phyloP scores from a whole-genome alignment of 2,797 vertebrate species.

The Chloroceryle amazona region DNA sequence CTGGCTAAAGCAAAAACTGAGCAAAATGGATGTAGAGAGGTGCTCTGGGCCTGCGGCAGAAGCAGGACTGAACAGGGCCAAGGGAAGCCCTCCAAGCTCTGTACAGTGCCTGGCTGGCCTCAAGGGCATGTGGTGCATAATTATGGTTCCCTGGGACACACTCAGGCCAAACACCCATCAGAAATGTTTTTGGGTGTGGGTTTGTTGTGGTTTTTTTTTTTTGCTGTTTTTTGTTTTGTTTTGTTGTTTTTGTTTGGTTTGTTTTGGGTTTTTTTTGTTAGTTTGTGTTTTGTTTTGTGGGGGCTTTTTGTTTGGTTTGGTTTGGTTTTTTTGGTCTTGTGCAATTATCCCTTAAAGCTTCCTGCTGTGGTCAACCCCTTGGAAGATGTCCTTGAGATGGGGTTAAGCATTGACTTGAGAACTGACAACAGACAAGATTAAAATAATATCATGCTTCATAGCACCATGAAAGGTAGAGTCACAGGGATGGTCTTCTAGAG shows the following conservation, averaged over 20 bases:
- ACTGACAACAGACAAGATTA: background rate
- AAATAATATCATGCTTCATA: fast-evolving
- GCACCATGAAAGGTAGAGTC: background rate
- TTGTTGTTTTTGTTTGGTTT: background rate
- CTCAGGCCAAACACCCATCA: background rate
- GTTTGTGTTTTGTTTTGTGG: background rate
- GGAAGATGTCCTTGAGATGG: background rate
- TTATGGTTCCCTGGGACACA: fast-evolving
- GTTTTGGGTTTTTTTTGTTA: background rate
- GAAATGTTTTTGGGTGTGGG: background rate
- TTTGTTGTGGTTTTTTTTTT: background rate
- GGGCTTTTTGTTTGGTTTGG: background rate
- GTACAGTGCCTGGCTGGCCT: fast-evolving
- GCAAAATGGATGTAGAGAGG: background rate
- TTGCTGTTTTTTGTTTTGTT: background rate
- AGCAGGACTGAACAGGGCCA: background rate
- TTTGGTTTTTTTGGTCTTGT: background rate
- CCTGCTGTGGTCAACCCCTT: background rate
- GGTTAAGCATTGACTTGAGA: constrained; percentile 54
- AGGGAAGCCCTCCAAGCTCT: background rate
- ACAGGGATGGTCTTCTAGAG: background rate
- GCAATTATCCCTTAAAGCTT: background rate
- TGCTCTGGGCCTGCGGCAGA: fast-evolving
- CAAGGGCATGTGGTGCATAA: fast-evolving
- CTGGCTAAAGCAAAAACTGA: background rate